Conservation (phyloP, 1,140 invertebrate genomes). For the Limonius californicus region DNA sequence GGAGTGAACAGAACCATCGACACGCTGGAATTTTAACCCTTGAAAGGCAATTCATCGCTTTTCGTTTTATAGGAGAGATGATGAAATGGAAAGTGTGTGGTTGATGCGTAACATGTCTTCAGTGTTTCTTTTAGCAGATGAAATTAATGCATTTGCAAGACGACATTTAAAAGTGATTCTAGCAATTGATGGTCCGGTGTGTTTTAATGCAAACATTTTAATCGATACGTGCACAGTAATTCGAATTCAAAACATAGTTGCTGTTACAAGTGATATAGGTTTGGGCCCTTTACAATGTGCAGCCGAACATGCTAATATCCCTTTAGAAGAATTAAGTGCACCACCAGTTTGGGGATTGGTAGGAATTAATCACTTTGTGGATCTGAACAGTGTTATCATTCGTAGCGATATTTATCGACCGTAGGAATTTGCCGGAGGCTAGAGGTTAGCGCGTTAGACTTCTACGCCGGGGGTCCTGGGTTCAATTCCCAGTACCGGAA, state of each 20-base stretch:
- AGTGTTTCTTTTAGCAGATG: slow-evolving; percentile 29
- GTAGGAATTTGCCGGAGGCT: too few relatives aligned
- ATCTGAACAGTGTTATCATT: slow-evolving; percentile 32
- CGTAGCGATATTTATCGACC: not conserved
- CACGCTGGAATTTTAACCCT: too few relatives aligned
- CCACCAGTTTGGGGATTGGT: slow-evolving; percentile 56
- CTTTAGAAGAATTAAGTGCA: slow-evolving; percentile 48
- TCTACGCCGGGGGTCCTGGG: too few relatives aligned
- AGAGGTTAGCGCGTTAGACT: too few relatives aligned
- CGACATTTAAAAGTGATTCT: slow-evolving; percentile 47
- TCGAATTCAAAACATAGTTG: slow-evolving; percentile 48
- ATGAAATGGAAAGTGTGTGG: slow-evolving; percentile 24
- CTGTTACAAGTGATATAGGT: slow-evolving; percentile 50
- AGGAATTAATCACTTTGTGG: slow-evolving; percentile 51
- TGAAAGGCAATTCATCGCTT: too few relatives aligned
- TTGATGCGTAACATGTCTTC: slow-evolving; percentile 25
- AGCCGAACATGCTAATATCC: slow-evolving; percentile 46
- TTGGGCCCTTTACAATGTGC: slow-evolving; percentile 43
- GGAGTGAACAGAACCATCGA: too few relatives aligned
- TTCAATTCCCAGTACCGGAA: too few relatives aligned
- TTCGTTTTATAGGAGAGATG: slow-evolving; percentile 25
- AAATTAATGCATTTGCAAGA: slow-evolving; percentile 48
- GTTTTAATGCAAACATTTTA: slow-evolving; percentile 51
- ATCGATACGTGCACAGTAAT: slow-evolving; percentile 43
- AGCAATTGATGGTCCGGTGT: slow-evolving; percentile 49